Base-by-base conservation (phyloP, 2,797 vertebrate species). In the Enteromius afrohamiltoni region DNA sequence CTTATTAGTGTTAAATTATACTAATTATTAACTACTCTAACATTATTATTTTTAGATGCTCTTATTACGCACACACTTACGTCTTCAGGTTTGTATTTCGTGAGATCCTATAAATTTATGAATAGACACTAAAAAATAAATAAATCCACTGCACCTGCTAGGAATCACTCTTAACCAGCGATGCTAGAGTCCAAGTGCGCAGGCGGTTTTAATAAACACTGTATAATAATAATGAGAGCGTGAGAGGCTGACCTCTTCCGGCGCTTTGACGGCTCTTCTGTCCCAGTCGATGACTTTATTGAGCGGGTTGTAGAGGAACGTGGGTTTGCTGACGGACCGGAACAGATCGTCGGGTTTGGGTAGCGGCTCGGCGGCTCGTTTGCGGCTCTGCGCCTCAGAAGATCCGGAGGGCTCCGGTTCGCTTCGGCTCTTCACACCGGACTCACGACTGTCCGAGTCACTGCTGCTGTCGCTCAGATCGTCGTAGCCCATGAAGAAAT, bases 221-320 rank as follows among this genome's bases (percentile, higher is more conserved):
- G 8, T 42, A 42, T 42, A 42, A 42, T 42, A 42, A 10, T 6
- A n/a, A n/a, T n/a, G 37, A 40, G 40, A 8, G 47, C 16, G 49
- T 2, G 49, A 51, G 49, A 51, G 51, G 13, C 87, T 90, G 87
- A 98, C 97, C 97, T 99, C 97, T 86, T 98, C 96, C 0, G 97
- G 97, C 0, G 97, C 94, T 90, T 96, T 96, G 60, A 98, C 93
- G 1, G 96, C 92, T 75, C 96, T 95, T 51, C 94, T 95, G 82
- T 98, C 97, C 97, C 97, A 99, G 92, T 99, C 97, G 76, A 99
- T 98, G 90, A 96, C 92, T 86, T 96, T 96, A 84, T 96, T 97
- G 26, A 97, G 93, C 0, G 97, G 97, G 70, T 97, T 97, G 85
- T 97, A 97, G 53, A 99, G 96, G 40, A 98, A 98, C 3, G 97